Conservation (phyloP, 2,113 vertebrate species). For the Hippolais icterina region DNA sequence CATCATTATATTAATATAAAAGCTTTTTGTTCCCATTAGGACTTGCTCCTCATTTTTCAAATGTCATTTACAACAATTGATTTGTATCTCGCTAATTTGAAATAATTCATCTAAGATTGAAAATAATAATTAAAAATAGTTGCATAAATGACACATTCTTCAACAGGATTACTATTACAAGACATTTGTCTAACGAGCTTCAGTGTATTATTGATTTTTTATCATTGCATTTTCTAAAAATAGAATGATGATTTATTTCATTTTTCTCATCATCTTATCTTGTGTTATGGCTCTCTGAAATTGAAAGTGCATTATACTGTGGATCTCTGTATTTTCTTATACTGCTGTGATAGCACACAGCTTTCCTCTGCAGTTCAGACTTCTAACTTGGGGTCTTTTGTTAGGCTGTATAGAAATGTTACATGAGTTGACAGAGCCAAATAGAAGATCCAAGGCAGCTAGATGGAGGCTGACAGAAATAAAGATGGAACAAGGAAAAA, state of each 20-base stretch:
- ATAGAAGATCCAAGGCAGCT: not conserved
- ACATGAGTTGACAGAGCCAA: not conserved
- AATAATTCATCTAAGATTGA: constrained; percentile 17
- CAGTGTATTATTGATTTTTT: constrained; percentile 30
- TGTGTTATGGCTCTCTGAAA: constrained; percentile 1
- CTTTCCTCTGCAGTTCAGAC: not conserved
- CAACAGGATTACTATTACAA: constrained; percentile 32
- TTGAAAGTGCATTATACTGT: not conserved
- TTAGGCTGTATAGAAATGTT: not conserved
- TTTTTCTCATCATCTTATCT: constrained; percentile 1
- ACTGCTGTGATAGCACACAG: not conserved
- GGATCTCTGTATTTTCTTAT: not conserved
- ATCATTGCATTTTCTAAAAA: constrained; percentile 28
- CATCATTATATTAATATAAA: not conserved
- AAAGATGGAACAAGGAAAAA: not conserved
- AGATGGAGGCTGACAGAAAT: not conserved
- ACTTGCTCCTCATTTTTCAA: constrained; percentile 5
- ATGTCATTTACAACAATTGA: not conserved
- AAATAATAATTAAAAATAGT: constrained; percentile 17
- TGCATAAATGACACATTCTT: not conserved
- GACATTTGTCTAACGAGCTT: constrained; percentile 28
- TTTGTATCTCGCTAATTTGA: constrained; percentile 33
- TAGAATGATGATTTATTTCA: constrained; percentile 26
- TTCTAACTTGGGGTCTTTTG: not conserved
- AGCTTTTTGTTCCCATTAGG: constrained; percentile 22